Conservation (phyloP, 2,888 invertebrate species). For the Allophyes oxyacanthae region DNA sequence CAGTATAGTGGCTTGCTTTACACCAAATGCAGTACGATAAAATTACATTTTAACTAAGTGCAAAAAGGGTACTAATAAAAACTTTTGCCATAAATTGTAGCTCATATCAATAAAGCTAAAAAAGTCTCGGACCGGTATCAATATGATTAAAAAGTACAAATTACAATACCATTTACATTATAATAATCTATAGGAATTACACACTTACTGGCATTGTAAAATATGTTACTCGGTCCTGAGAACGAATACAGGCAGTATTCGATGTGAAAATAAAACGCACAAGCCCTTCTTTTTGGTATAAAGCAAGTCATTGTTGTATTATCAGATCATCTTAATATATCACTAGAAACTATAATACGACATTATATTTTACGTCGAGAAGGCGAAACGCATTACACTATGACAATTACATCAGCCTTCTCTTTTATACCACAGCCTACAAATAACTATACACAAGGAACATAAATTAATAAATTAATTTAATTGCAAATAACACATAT, state of each 20-base stretch:
- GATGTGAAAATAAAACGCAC: background rate
- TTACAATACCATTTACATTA: background rate
- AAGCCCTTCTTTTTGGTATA: conserved; percentile 14
- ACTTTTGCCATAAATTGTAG: background rate
- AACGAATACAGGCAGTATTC: conserved; percentile 1
- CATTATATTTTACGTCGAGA: conserved; percentile 36
- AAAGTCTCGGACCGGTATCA: too few relatives aligned
- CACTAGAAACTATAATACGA: conserved; percentile 32
- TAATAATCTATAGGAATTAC: background rate
- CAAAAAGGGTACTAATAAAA: conserved; percentile 4
- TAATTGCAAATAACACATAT: conserved; percentile 28
- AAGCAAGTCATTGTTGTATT: conserved; percentile 40
- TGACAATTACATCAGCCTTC: conserved; percentile 51
- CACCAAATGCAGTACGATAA: conserved; percentile 24
- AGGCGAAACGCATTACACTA: conserved; percentile 37
- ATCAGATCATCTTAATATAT: conserved; percentile 49
- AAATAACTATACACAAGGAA: conserved; percentile 29
- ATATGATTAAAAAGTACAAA: background rate
- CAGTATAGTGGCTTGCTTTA: conserved; percentile 46
- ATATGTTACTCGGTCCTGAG: background rate
- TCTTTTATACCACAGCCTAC: conserved; percentile 53
- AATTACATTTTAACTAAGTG: conserved; percentile 30
- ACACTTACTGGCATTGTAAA: background rate
- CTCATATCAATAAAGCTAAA: too few relatives aligned
- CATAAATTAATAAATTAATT: conserved; percentile 41